These are phyloP conservation scores for Cyphomyrus plagiostoma DNA, from an alignment of 2,113 vertebrate genomes.

Conservation along the genomic window DNA sequence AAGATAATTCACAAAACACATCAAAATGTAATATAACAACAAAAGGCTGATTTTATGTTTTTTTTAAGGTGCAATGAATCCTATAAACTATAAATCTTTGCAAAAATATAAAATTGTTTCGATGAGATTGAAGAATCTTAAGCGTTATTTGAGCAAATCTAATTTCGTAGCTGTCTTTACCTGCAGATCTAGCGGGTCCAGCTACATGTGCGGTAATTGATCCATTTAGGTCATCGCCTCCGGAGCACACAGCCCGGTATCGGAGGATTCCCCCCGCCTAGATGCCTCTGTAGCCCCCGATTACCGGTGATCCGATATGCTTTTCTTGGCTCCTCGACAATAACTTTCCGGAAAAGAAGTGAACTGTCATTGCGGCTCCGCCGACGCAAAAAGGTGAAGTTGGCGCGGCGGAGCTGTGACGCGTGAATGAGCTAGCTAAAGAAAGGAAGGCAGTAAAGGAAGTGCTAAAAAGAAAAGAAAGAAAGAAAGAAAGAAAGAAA, in stretches of 20 bases:
- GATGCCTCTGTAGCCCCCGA: neutral
- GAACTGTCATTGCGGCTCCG: constrained; percentile 13
- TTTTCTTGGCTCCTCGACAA: neutral
- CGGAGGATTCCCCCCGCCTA: neutral
- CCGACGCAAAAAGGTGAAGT: constrained; percentile 37
- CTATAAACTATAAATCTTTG: neutral
- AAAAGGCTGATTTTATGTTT: neutral
- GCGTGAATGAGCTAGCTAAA: constrained; percentile 31
- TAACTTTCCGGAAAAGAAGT: neutral
- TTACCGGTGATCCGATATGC: neutral
- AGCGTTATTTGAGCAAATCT: neutral
- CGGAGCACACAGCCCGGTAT: neutral
- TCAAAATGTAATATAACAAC: neutral
- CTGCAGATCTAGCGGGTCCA: neutral
- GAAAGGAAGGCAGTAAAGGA: constrained; percentile 12
- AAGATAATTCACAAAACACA: neutral
- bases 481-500: neutral
- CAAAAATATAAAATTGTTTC: neutral
- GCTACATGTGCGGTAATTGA: neutral
- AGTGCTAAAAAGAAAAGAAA: neutral
- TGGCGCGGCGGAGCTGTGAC: constrained; percentile 27
- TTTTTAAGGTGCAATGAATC: neutral
- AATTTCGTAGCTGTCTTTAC: neutral
- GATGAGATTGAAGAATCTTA: neutral
- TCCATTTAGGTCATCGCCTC: neutral